phyloP scores from a whole-genome alignment of 2,113 vertebrate genomes.

The Trogon melanurus region DNA sequence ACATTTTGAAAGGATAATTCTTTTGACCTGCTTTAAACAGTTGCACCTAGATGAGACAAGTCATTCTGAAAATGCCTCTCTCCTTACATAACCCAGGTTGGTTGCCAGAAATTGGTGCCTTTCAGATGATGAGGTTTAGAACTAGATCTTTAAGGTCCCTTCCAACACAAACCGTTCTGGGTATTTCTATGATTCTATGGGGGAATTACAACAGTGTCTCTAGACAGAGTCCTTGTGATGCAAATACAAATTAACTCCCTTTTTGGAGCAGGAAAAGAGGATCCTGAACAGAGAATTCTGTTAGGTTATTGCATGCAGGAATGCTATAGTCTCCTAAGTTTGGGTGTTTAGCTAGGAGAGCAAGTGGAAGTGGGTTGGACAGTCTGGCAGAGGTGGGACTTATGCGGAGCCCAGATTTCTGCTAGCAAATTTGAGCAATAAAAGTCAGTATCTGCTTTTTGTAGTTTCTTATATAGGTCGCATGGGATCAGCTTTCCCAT shows the following conservation, averaged over 20 bases:
- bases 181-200: too few relatives aligned
- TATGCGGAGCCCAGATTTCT: background rate
- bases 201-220: background rate
- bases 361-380: background rate
- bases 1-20: background rate
- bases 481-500: fast-evolving
- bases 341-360: background rate
- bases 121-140: background rate
- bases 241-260: background rate
- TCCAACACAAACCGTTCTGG: too few relatives aligned
- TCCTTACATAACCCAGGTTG: fast-evolving
- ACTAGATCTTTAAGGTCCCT: too few relatives aligned
- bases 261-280: background rate
- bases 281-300: background rate
- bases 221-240: background rate
- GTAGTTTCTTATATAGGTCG: background rate
- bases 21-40: background rate
- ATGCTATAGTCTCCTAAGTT: background rate
- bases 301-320: background rate
- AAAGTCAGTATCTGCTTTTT: background rate
- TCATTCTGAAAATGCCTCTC: background rate
- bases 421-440: background rate
- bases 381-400: background rate
- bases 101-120: background rate
- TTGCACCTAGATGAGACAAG: background rate